phyloP scores from a whole-genome alignment of 2,113 vertebrate genomes.

The Rattus rattus region DNA sequence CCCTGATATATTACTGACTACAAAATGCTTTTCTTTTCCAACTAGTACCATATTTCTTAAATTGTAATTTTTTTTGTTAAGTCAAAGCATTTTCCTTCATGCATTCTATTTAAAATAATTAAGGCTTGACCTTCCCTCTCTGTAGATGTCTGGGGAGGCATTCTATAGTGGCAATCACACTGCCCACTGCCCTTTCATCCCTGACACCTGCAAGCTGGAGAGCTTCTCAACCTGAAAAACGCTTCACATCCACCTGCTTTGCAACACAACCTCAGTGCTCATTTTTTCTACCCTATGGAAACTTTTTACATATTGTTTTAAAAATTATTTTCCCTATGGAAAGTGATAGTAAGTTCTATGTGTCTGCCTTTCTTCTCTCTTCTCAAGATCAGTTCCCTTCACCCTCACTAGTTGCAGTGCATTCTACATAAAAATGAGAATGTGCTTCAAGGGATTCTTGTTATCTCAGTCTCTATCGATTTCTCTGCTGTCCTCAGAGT shows the following conservation, averaged over 20 bases:
- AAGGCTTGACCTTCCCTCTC: neutral
- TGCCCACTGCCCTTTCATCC: neutral
- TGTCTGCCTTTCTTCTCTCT: neutral
- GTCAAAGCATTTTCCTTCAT: neutral
- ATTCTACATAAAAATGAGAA: neutral
- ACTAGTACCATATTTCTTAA: neutral
- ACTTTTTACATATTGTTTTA: neutral
- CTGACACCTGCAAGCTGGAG: neutral
- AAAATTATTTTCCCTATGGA: neutral
- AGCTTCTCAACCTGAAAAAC: neutral
- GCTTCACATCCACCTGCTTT: neutral
- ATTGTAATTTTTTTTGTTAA: neutral
- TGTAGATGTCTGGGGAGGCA: neutral
- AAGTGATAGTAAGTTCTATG: neutral
- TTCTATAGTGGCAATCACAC: neutral
- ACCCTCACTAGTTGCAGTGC: neutral
- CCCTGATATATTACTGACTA: neutral
- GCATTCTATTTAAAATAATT: neutral
- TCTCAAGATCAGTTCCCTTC: neutral
- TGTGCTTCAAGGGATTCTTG: neutral
- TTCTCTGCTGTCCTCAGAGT: neutral
- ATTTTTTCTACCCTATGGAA: neutral
- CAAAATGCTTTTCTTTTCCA: neutral
- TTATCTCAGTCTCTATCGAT: neutral
- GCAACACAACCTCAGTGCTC: neutral